Conservation (phyloP, 2,113 vertebrate genomes). For the Geothlypis trichas region DNA sequence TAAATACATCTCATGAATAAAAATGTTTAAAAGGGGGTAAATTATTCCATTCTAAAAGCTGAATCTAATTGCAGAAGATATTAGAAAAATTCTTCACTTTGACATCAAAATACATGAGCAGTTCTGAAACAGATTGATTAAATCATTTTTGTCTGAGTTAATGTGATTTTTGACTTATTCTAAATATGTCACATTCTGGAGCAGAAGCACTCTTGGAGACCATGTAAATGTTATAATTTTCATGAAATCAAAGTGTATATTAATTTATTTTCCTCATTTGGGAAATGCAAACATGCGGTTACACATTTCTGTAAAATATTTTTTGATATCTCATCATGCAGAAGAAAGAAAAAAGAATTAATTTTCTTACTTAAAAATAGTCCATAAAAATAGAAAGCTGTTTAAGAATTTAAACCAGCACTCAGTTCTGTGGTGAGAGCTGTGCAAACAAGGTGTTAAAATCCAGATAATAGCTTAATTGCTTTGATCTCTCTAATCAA, state of each 20-base stretch:
- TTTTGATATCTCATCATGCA: not conserved
- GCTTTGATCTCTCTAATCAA: not conserved
- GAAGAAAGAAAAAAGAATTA: not conserved
- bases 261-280: not conserved
- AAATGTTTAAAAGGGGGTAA: not conserved
- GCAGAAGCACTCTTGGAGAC: not conserved
- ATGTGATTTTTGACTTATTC: not conserved
- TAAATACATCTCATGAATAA: not conserved
- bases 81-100: not conserved
- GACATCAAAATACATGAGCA: not conserved
- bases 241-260: not conserved
- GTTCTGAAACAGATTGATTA: not conserved
- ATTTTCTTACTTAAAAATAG: not conserved
- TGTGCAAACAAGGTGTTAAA: not conserved
- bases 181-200: not conserved
- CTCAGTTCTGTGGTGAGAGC: fast-evolving
- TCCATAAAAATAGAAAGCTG: not conserved
- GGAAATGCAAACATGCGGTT: not conserved
- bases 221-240: not conserved
- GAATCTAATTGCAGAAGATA: not conserved
- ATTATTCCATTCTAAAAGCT: not conserved
- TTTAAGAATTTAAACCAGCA: not conserved
- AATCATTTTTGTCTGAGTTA: not conserved
- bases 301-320: not conserved
- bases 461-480: not conserved